Base-by-base conservation (phyloP, 2,888 invertebrate genomes). In the Graphium colonna region DNA sequence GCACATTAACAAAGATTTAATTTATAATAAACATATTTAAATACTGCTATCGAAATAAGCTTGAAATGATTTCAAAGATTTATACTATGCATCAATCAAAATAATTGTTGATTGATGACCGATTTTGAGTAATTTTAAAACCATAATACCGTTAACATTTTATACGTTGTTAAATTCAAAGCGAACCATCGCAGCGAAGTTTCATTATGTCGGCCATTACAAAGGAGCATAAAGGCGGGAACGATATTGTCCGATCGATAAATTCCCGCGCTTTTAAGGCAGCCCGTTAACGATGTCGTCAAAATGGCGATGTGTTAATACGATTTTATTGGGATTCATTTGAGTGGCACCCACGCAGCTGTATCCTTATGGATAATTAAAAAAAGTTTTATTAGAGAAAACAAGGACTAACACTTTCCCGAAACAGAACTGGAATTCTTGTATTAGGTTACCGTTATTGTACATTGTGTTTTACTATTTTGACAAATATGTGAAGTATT, bases 181-280 rank as follows among this genome's bases (percentile, higher is more conserved):
- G 12, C 5, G 12, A n/a, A 4, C 3, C 33, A n/a, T 4, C 9
- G 36, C 36, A 12, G n/a, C n/a, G 4, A 36, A 3, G 9, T 36
- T 36, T 13, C 9, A n/a, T 36, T n/a, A 36, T 7, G 12, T n/a
- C n/a, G 36, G 36, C 36, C 36, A 36, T 36, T 36, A 36, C 36
- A n/a, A 31, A 78, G 79, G 60, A 84, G 82, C 8, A 31, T 31
- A 31, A 31, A 31, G 10, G 31, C 9, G 26, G 13, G 31, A 1
- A 17, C 13, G 15, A 16, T 46, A 52, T 36, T 16, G 31, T 46
- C 41, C 12, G 41, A 47, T 47, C 52, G 47, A 52, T 42, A 47
- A 51, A 51, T 39, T 44, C 44, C 2, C 39, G 46, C 16, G 51
- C 33, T 41, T 46, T 52, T 10, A n/a, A n/a, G 31, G 13, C 46